Base-by-base conservation (phyloP, 53 echinoderm and acorn worm genomes). In the Astropecten irregularis region DNA sequence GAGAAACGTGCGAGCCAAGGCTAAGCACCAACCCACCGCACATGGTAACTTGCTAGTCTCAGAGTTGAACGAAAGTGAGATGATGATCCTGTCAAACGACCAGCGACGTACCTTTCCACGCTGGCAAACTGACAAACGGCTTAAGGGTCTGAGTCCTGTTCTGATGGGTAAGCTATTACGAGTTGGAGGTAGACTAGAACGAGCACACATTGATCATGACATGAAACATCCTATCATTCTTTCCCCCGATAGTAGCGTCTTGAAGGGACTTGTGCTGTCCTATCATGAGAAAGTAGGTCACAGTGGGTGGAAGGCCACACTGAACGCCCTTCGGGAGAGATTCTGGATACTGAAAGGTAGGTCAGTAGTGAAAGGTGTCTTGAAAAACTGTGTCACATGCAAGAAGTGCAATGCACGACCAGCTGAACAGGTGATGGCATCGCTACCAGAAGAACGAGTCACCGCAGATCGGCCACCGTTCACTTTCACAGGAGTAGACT, bases 101-200 rank as follows among this genome's bases (percentile, higher is more conserved):
- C 73, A 73, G 31, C 51, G 52, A 36, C 51, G 54, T 20, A 52
- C 52, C 9, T 73, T 73, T 20, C 27, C 73, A 26, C 18, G 36
- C 31, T 73, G 79, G 76, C 61, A 86, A 40, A 23, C 65, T 0
- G 65, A 86, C 51, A 56, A 69, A n/a, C 66, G 81, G 40, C 57
- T 88, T 15, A 66, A 39, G 29, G 33, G 68, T 38, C 25, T 87
- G 2, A 67, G 51, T 34, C 79, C 87, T 36, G 79, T 81, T 1
- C 55, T 87, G 1, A 42, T 79, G 3, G 87, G 81, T 26, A 49
- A 68, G 4, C 0, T 87, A 20, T 34, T 87, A 1, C 53, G 76
- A 52, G 87, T 87, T 26, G 87, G 87, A 68, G 87, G 87, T 37
- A 87, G 87, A 46, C 42, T 87, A 5, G 68, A 79, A 13, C 14